Evolutionary conservation across 2,888 invertebrate species (phyloP).

Genomic region (Harpalus rubripes): DNA sequence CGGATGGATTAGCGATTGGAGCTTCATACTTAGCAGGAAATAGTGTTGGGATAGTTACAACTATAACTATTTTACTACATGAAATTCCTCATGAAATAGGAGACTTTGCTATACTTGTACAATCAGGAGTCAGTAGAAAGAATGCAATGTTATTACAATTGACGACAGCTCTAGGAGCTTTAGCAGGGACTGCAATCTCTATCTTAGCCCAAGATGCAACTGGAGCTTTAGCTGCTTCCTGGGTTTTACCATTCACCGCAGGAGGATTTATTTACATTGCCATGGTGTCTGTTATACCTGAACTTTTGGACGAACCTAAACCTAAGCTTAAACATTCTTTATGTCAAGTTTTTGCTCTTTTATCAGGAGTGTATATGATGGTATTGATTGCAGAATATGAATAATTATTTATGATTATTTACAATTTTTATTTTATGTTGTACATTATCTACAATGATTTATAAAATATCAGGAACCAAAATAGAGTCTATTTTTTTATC

Average conservation of each 20-base stretch:
- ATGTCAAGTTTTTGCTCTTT: constrained; percentile 92
- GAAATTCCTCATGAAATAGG: constrained; percentile 99
- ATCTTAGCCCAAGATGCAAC: constrained; percentile 88
- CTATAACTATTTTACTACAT: constrained; percentile 96
- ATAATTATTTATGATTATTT: constrained; percentile 77
- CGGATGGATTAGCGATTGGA: constrained; percentile 99
- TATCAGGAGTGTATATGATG: constrained; percentile 97
- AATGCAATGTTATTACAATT: constrained; percentile 98
- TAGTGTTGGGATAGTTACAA: constrained; percentile 92
- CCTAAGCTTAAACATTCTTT: constrained; percentile 91
- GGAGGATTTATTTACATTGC: constrained; percentile 99
- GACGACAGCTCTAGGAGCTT: constrained; percentile 95
- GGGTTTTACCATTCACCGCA: constrained; percentile 98
- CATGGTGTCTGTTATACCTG: constrained; percentile 98
- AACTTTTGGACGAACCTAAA: constrained; percentile 92
- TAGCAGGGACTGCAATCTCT: constrained; percentile 95
- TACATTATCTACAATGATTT: constrained; percentile 26
- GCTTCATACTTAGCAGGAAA: constrained; percentile 97
- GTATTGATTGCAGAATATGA: constrained; percentile 92
- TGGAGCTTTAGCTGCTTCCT: constrained; percentile 86
- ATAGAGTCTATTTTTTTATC: constrained; percentile 56
- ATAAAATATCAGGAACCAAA: constrained; percentile 22
- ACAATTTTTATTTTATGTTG: constrained; percentile 35
- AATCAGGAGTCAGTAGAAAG: constrained; percentile 95
- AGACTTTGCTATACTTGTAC: constrained; percentile 98